These are phyloP conservation scores for Brachyistius frenatus DNA, from an alignment of 2,113 vertebrate species.

Conservation along the genomic window DNA sequence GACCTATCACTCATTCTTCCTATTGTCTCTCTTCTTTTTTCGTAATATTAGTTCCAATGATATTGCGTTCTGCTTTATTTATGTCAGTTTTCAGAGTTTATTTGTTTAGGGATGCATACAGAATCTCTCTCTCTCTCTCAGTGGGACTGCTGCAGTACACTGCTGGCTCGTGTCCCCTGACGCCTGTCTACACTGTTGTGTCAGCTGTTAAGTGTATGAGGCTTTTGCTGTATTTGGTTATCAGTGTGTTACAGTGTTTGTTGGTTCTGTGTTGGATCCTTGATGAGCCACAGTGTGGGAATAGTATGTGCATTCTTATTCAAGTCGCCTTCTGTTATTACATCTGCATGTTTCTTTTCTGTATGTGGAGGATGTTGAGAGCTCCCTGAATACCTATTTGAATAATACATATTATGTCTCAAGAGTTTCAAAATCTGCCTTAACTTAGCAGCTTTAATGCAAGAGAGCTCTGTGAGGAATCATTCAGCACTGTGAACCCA, in stretches of 20 bases:
- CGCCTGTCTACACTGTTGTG: background rate
- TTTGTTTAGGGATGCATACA: background rate
- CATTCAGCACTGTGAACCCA: background rate
- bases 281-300: no score
- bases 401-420: background rate
- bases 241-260: background rate
- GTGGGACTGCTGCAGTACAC: background rate
- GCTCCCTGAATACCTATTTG: no score
- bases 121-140: background rate
- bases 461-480: conserved; percentile 22
- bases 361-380: background rate
- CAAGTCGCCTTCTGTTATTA: no score
- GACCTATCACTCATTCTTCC: no score
- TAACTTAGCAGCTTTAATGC: background rate
- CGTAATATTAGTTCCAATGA: no score
- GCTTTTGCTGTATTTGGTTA: conserved; percentile 2
- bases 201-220: background rate
- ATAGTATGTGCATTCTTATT: no score
- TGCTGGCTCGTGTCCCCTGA: background rate
- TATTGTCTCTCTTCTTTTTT: background rate
- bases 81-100: background rate
- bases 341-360: background rate
- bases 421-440: background rate
- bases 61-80: background rate
- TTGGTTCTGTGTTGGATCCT: no score